Conservation (phyloP, 2,888 invertebrate species). For the Portevinia maculata region DNA sequence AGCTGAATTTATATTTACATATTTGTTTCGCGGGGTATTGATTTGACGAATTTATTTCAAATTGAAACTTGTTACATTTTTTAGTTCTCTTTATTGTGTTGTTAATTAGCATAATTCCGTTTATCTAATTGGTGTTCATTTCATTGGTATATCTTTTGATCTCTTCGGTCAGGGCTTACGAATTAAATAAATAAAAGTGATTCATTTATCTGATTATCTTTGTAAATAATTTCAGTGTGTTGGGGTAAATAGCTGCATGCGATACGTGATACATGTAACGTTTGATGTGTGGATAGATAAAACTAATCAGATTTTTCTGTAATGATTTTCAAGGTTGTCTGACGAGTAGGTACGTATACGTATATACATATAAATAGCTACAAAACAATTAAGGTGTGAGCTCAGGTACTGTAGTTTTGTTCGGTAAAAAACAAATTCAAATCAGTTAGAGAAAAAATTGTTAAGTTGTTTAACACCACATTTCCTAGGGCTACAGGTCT, state of each 20-base stretch:
- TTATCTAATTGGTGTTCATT: conserved; percentile 24
- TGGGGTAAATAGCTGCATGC: background rate
- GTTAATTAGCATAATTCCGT: conserved; percentile 8
- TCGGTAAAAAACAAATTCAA: no score
- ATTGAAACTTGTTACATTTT: conserved; percentile 33
- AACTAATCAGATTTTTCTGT: background rate
- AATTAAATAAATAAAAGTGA: conserved; percentile 23
- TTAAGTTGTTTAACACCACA: no score
- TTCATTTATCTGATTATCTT: background rate
- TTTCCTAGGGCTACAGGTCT: no score
- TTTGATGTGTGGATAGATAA: conserved; percentile 1
- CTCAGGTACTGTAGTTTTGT: no score
- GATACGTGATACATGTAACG: conserved; percentile 8
- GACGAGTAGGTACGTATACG: no score
- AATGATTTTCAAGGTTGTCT: background rate
- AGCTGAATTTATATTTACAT: conserved; percentile 17
- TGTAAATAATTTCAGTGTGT: background rate
- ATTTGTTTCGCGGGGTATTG: conserved; percentile 11
- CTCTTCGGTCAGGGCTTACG: conserved; percentile 31
- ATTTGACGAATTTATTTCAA: conserved; percentile 35
- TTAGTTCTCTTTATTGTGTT: background rate
- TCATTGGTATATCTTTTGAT: conserved; percentile 4
- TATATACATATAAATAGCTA: no score
- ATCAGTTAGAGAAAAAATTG: no score
- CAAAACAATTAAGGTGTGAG: no score